Conservation (phyloP, 2,113 vertebrate species). For the Varanus salvator region DNA sequence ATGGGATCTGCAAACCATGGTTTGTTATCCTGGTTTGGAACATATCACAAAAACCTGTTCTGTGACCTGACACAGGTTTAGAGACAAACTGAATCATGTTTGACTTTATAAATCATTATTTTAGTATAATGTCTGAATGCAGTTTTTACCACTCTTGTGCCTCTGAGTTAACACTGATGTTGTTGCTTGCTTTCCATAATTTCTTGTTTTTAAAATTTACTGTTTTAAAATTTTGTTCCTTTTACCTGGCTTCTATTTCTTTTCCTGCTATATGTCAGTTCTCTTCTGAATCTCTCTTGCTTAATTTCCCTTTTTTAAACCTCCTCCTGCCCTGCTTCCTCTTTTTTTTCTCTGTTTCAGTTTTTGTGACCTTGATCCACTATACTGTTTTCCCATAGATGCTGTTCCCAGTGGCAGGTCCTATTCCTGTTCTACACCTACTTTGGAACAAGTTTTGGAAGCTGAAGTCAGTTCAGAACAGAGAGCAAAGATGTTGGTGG, state of each 20-base stretch:
- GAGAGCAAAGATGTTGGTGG: neutral
- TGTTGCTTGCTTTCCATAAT: neutral
- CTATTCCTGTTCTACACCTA: neutral
- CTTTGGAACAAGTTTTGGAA: neutral
- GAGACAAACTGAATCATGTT: neutral
- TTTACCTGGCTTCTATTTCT: neutral
- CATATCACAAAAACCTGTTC: neutral
- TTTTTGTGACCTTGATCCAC: neutral
- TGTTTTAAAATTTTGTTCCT: neutral
- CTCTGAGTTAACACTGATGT: neutral
- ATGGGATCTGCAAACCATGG: neutral
- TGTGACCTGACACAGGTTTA: neutral
- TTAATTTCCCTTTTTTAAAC: neutral
- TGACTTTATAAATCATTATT: neutral
- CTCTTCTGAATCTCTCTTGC: accelerated
- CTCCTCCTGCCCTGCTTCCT: neutral
- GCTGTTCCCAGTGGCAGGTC: neutral
- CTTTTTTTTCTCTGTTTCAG: neutral
- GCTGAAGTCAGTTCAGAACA: neutral
- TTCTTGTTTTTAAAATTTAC: neutral
- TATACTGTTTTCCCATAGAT: neutral
- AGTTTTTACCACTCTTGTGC: neutral
- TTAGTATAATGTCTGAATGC: neutral
- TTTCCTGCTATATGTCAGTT: neutral
- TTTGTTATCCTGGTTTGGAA: neutral